These are phyloP conservation scores for Melieria crassipennis DNA, from an alignment of 2,888 invertebrate species.

Conservation along the genomic window DNA sequence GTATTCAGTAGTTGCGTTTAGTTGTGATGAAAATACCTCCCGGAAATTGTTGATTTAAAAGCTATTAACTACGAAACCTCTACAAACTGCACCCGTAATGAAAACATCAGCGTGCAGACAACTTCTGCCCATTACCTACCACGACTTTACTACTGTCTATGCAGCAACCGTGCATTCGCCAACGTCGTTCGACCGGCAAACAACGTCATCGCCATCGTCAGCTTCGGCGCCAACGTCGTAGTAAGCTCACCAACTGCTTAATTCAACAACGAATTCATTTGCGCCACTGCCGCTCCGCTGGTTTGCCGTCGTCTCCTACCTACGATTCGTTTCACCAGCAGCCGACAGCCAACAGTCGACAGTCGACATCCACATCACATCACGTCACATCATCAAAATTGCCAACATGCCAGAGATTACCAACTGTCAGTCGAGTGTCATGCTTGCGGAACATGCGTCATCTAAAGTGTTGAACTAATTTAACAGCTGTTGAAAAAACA, in stretches of 20 bases:
- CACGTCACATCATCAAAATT: slow-evolving; percentile 48
- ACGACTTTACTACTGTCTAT: background rate
- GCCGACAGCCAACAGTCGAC: background rate
- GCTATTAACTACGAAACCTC: background rate
- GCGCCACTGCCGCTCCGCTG: slow-evolving; percentile 13
- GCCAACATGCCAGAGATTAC: slow-evolving; percentile 63
- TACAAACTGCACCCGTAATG: background rate
- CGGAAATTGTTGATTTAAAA: background rate
- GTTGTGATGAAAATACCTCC: no score
- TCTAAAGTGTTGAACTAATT: slow-evolving; percentile 65
- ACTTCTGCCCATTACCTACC: background rate
- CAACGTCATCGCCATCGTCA: slow-evolving; percentile 11
- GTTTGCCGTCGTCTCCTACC: background rate
- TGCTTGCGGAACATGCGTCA: slow-evolving; percentile 63
- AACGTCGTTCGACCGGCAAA: background rate
- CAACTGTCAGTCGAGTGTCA: slow-evolving; percentile 64
- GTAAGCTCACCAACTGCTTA: slow-evolving; percentile 18
- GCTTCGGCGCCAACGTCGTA: background rate
- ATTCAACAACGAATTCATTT: slow-evolving; percentile 28
- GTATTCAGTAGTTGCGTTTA: no score
- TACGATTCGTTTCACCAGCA: slow-evolving; percentile 12
- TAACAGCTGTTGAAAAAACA: slow-evolving; percentile 64
- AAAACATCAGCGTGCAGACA: slow-evolving; percentile 19
- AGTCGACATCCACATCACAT: slow-evolving; percentile 35
- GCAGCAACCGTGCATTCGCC: slow-evolving; percentile 5